phyloP scores from a whole-genome alignment of 1,140 invertebrate genomes.

The Steinernema khuongi region DNA sequence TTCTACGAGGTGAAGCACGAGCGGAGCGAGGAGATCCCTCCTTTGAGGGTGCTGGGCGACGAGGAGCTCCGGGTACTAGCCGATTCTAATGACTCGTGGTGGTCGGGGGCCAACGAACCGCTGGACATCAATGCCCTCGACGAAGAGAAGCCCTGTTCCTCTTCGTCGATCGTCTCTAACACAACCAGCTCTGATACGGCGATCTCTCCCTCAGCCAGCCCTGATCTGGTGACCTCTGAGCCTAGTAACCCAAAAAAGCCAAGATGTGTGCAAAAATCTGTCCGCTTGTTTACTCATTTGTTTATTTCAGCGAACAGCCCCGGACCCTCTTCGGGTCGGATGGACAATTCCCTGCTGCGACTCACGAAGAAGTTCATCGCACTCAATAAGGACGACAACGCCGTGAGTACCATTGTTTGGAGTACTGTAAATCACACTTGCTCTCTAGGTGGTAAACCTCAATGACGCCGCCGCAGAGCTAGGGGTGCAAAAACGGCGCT shows the following conservation, averaged over 20 bases:
- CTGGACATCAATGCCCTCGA: not conserved
- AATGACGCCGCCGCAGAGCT: slow-evolving; percentile 53
- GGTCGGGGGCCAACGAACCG: not conserved
- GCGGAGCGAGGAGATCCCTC: not conserved
- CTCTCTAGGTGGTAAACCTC: slow-evolving; percentile 48
- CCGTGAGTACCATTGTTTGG: slow-evolving; percentile 24
- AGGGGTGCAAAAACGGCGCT: slow-evolving; percentile 59
- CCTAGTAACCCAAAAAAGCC: too few species aligned
- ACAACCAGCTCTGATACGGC: too few species aligned
- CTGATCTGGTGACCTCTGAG: too few species aligned
- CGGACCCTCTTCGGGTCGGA: slow-evolving; percentile 17
- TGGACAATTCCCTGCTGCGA: slow-evolving; percentile 49
- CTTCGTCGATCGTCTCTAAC: not conserved
- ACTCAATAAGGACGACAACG: slow-evolving; percentile 43
- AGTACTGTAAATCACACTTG: slow-evolving; percentile 18
- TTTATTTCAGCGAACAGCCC: slow-evolving; percentile 10
- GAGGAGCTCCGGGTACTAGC: not conserved
- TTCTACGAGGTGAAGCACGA: not conserved
- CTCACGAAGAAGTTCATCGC: slow-evolving; percentile 51
- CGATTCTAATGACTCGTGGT: not conserved
- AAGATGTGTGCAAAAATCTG: too few species aligned
- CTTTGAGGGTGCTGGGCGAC: not conserved
- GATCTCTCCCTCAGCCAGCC: too few species aligned
- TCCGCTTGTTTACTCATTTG: not conserved
- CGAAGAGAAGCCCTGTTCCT: not conserved